Evolutionary conservation across 2,797 vertebrate genomes (phyloP), one percentile per base, ranked within the genome.

Genomic region (Chanos chanos): DNA sequence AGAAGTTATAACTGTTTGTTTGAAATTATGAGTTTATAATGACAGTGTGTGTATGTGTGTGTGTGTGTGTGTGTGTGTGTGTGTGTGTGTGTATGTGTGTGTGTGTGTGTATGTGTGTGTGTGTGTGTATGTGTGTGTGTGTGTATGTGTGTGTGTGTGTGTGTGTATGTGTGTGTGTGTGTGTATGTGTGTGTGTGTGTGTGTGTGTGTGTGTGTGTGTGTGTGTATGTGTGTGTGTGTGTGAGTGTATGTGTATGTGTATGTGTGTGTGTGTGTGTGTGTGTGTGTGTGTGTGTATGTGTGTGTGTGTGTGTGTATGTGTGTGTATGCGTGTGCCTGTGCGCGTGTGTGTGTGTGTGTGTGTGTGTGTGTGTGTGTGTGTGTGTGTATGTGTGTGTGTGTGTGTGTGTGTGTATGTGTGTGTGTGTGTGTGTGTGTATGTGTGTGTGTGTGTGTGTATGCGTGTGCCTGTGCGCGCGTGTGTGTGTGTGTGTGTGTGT

Each of bases 401-500:
- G 6, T 3, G 7, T 15, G 13, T 54, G 22, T 40, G 33, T 16
- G 19, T 52, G 7, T 24, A 58, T 22, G n/a, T 58, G 54, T 59
- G 7, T 27, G 4, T 33, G 27, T 9, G 16, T 31, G n/a, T 31
- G 15, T 50, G 47, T 50, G 47, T 24, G 4, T 51, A 13, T 51
- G 28, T 51, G 48, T 51, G 28, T 33, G 48, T 28, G 9, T 22
- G 10, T 33, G 28, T 18, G 24, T n/a, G 13, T 37, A 9, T 4
- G n/a, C 19, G 6, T 53, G 58, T 37, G 39, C 8, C 40, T 55
- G n/a, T n/a, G n/a, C n/a, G n/a, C n/a, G n/a, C n/a, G n/a, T n/a
- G n/a, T n/a, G n/a, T n/a, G n/a, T n/a, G 19, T 37, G 61, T 15
- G 18, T 63, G 64, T 63, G 10, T 40, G 49, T 57, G 41, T 34